Percentiles rank a stretch among this genome's conserved stretches.
These are phyloP conservation scores for Macropodus opercularis DNA, from an alignment of 2,797 vertebrate species.

Conservation along the genomic window DNA sequence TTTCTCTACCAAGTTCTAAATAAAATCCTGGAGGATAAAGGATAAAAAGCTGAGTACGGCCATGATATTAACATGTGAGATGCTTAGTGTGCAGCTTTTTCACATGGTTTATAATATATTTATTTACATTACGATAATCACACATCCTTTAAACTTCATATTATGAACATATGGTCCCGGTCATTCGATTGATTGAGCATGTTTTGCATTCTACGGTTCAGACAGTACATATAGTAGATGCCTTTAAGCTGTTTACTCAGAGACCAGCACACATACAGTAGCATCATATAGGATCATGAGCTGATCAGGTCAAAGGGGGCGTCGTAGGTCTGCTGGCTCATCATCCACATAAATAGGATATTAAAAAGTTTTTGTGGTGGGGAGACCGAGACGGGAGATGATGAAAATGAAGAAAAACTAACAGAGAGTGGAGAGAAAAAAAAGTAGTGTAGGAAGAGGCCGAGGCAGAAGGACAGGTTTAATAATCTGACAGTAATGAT, in stretches of 20 bases:
- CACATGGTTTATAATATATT: neutral
- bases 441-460: slow-evolving; percentile 1
- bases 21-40: too few species aligned
- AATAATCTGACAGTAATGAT: slow-evolving; percentile 24
- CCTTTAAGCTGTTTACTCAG: slow-evolving; percentile 2
- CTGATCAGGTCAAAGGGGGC: slow-evolving; percentile 44
- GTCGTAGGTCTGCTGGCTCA: slow-evolving; percentile 56
- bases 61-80: too few species aligned
- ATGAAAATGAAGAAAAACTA: slow-evolving; percentile 2
- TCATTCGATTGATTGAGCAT: slow-evolving; percentile 6
- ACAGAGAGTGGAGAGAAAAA: slow-evolving; percentile 11
- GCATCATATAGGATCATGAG: slow-evolving; percentile 47
- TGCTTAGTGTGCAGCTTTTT: too few species aligned
- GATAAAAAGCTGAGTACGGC: too few species aligned
- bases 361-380: slow-evolving; percentile 31
- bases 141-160: neutral
- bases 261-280: slow-evolving; percentile 9
- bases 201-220: neutral
- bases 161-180: neutral
- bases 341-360: slow-evolving; percentile 46
- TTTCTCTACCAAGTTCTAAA: too few species aligned
- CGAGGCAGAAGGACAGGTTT: slow-evolving; percentile 14
- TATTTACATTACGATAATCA: too few species aligned
- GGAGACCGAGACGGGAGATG: neutral
- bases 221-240: neutral